Percentiles rank a stretch among this genome's conserved stretches.
phyloP scores from a whole-genome alignment of 2,888 invertebrate genomes.

The Zaprionus lineosus region DNA sequence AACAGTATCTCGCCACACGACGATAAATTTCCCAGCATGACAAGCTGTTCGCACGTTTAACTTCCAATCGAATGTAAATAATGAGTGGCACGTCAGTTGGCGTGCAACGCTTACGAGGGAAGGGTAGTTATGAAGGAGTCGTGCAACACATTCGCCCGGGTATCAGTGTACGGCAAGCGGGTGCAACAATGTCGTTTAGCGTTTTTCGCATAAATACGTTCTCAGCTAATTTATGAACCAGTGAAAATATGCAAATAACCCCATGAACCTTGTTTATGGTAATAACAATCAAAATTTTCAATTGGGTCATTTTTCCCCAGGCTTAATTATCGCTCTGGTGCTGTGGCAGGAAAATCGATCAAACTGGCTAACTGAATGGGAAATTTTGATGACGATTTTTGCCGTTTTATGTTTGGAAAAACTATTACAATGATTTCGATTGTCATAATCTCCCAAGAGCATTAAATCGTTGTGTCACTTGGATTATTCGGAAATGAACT shows the following conservation, averaged over 20 bases:
- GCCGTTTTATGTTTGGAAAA: too few relatives aligned
- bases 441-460: neutral
- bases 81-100: conserved; percentile 58
- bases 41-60: conserved; percentile 72
- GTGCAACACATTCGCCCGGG: conserved; percentile 8
- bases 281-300: too few relatives aligned
- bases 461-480: neutral
- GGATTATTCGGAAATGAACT: neutral
- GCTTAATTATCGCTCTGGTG: too few relatives aligned
- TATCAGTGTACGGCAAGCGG: neutral
- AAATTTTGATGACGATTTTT: conserved; percentile 18
- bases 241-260: neutral
- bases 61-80: conserved; percentile 80
- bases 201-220: conserved; percentile 58
- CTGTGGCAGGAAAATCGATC: too few relatives aligned
- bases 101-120: conserved; percentile 28
- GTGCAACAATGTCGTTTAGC: conserved; percentile 11
- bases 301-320: conserved; percentile 40
- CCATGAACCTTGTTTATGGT: conserved; percentile 6
- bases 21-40: conserved; percentile 54
- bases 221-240: conserved; percentile 49
- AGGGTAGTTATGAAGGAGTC: too few relatives aligned
- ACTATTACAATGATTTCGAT: neutral
- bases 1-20: conserved; percentile 17
- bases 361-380: neutral